Conservation (phyloP, 2,888 invertebrate genomes). For the Incurvaria masculella region DNA sequence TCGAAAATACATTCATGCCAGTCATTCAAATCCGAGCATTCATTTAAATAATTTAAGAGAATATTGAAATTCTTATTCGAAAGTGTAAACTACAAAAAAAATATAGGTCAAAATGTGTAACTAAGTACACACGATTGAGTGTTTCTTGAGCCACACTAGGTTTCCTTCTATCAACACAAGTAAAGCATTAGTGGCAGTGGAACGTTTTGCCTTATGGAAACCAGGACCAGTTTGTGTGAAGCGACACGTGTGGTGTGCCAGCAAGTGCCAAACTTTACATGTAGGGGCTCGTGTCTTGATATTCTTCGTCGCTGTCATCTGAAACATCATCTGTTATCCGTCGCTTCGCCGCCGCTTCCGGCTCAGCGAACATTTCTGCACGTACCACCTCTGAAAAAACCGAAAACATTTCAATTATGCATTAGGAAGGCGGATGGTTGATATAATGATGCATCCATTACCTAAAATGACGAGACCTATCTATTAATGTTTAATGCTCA, state of each 20-base stretch:
- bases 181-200: too few species aligned
- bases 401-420: too few species aligned
- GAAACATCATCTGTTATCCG: constrained; percentile 52
- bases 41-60: neutral
- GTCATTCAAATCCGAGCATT: neutral
- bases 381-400: constrained; percentile 46
- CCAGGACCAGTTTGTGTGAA: too few species aligned
- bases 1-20: too few species aligned
- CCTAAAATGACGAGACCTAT: too few species aligned
- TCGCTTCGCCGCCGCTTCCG: constrained; percentile 41
- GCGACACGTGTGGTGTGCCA: too few species aligned
- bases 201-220: too few species aligned
- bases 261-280: neutral
- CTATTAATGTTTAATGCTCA: too few species aligned
- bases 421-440: too few species aligned
- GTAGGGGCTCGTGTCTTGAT: constrained; percentile 45
- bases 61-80: neutral
- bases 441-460: too few species aligned
- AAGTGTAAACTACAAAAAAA: neutral
- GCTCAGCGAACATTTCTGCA: constrained; percentile 33
- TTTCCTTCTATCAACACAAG: too few species aligned
- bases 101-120: neutral
- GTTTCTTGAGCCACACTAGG: too few species aligned
- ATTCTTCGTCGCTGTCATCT: constrained; percentile 40
- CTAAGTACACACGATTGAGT: neutral